Evolutionary conservation across 2,888 invertebrate genomes (phyloP).

Genomic region (Sinohyriopsis cumingii): DNA sequence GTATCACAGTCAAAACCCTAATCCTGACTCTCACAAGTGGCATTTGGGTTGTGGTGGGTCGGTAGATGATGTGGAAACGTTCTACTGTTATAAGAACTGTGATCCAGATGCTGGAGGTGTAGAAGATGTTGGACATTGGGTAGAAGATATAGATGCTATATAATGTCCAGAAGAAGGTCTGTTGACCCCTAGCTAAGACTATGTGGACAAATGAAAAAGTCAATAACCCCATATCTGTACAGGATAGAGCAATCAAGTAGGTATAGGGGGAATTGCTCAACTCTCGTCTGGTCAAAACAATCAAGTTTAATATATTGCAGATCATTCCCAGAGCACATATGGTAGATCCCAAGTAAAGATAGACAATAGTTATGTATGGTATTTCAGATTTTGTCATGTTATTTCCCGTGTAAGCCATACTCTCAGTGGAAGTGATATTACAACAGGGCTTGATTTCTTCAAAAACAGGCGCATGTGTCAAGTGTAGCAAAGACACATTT

Average conservation of each 20-base stretch:
- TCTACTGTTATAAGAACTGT: constrained; percentile 64
- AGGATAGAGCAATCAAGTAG: constrained; percentile 61
- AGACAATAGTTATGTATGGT: constrained; percentile 9
- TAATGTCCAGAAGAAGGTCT: constrained; percentile 45
- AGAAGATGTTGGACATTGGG: constrained; percentile 60
- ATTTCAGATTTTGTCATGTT: background rate
- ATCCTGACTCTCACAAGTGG: constrained; percentile 48
- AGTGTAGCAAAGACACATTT: too few relatives aligned
- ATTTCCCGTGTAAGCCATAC: background rate
- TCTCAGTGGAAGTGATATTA: background rate
- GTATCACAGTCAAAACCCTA: constrained; percentile 43
- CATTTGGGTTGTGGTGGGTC: constrained; percentile 56
- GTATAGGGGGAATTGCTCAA: constrained; percentile 66
- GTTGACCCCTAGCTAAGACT: constrained; percentile 20
- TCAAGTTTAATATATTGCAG: constrained; percentile 62
- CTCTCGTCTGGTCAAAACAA: constrained; percentile 57
- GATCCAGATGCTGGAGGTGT: constrained; percentile 60
- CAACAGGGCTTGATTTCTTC: too few relatives aligned
- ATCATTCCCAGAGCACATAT: constrained; percentile 65
- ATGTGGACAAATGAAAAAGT: constrained; percentile 46
- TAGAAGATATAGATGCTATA: constrained; percentile 59
- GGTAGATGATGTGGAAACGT: constrained; percentile 58
- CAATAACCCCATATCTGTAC: constrained; percentile 57
- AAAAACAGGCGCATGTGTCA: too few relatives aligned
- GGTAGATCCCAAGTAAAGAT: constrained; percentile 51